These are phyloP conservation scores for Tribolium madens DNA, from an alignment of 1,140 invertebrate species.

Conservation along the genomic window DNA sequence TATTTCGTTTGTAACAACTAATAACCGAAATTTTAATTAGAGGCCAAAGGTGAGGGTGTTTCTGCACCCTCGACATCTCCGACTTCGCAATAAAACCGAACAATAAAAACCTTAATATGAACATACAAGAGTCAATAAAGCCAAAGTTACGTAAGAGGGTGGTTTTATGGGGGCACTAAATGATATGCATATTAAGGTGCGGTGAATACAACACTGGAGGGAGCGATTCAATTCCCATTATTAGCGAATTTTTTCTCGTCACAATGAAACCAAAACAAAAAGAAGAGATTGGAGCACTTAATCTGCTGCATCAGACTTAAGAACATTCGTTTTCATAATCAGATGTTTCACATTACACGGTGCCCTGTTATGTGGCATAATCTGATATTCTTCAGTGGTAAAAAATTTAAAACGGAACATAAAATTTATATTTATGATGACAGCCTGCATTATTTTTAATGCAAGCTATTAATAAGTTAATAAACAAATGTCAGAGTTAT, in stretches of 20 bases:
- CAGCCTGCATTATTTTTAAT: conserved; percentile 33
- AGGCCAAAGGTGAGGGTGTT: background rate
- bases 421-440: conserved; percentile 38
- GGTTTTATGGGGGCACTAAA: conserved; percentile 7
- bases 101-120: conserved; percentile 31
- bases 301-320: conserved; percentile 15
- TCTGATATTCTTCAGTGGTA: conserved; percentile 7
- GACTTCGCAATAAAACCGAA: conserved; percentile 10
- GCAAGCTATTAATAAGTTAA: conserved; percentile 37
- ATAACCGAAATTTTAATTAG: conserved; percentile 30
- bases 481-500: conserved; percentile 36
- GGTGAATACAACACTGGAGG: background rate
- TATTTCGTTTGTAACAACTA: background rate
- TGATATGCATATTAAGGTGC: conserved; percentile 32
- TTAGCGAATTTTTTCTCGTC: background rate
- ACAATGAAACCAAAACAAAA: background rate
- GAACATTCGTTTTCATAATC: conserved; percentile 35
- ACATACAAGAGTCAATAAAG: conserved; percentile 15
- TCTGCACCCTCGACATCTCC: background rate
- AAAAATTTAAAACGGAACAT: conserved; percentile 24
- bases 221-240: conserved; percentile 3
- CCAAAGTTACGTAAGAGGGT: conserved; percentile 7
- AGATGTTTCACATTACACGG: conserved; percentile 37
- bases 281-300: background rate
- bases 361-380: conserved; percentile 24